Conservation (phyloP, 2,888 invertebrate genomes). For the Priocnemis perturbator region DNA sequence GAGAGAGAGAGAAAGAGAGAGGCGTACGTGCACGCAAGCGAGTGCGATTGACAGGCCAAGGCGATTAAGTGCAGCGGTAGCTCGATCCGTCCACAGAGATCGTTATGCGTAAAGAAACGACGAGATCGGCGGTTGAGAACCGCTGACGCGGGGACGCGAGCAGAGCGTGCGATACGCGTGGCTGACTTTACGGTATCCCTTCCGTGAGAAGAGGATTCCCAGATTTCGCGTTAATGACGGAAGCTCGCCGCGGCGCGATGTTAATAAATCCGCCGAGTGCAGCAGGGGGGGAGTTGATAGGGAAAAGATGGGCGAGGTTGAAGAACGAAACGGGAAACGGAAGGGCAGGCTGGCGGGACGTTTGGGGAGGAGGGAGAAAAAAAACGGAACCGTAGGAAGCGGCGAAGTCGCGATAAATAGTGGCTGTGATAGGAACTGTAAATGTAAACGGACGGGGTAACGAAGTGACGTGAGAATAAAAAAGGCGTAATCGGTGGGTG, state of each 20-base stretch:
- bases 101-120: background rate
- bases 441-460: too few relatives aligned
- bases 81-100: background rate
- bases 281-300: background rate
- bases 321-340: too few relatives aligned
- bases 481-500: too few relatives aligned
- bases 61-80: constrained; percentile 62
- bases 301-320: too few relatives aligned
- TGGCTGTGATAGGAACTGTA: too few relatives aligned
- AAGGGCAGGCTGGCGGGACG: too few relatives aligned
- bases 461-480: too few relatives aligned
- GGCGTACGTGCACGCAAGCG: constrained; percentile 26
- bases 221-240: constrained; percentile 20
- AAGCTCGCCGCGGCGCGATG: constrained; percentile 22
- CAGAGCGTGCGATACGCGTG: constrained; percentile 23
- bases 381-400: too few relatives aligned
- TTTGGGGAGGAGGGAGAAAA: too few relatives aligned
- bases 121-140: constrained; percentile 18
- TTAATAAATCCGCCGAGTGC: background rate
- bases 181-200: background rate
- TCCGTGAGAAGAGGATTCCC: background rate
- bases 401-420: too few relatives aligned
- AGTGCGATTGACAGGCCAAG: constrained; percentile 64
- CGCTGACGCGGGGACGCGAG: constrained; percentile 22
- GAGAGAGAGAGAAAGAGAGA: constrained; percentile 26